Evolutionary conservation across 1,140 invertebrate genomes (phyloP), one percentile per base, ranked within the genome.

Genomic region (Condylostylus longicornis): DNA sequence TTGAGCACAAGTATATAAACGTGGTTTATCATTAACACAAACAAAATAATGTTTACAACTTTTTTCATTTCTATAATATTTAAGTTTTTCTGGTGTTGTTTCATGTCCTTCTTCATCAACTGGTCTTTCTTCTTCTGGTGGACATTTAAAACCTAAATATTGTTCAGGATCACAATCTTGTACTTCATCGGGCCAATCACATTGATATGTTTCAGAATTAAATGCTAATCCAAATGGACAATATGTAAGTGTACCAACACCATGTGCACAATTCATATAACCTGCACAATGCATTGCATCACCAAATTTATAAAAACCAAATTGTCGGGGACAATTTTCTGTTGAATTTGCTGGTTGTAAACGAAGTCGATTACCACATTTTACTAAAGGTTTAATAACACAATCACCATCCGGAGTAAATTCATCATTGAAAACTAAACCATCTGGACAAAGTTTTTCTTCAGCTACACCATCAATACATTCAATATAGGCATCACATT

Each of bases 161-260:
- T 70, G 72, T 71, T 84, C 79, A 32, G 75, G 75, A 51, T 85
- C 76, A 48, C 82, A 86, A 34, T 75, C 72, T 2, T 65, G 50
- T 3, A 82, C 82, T 45, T 80, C 69, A 63, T 87, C 84, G 1
- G 82, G 82, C 85, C 85, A 91, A 43, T 88, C 82, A 53, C 87
- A 89, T 22, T 77, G 70, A 46, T 83, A 81, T 3, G 62, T 74
- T 31, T 76, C 70, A 6, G 74, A 63, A 51, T 81, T 83, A 58
- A 84, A 91, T 5, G 86, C 83, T 12, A 93, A 62, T 14, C 87
- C 87, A 55, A 86, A 82, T 0, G 82, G 80, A 51, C 84, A 88
- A 12, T 72, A 67, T 47, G 55, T 59, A 13, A 53, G 7, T 12
- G 44, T 51, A 25, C 50, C 50, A 18, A 51, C 53, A 1, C 86